phyloP scores from a whole-genome alignment of 1,140 invertebrate species.

The Drosophila sechellia region DNA sequence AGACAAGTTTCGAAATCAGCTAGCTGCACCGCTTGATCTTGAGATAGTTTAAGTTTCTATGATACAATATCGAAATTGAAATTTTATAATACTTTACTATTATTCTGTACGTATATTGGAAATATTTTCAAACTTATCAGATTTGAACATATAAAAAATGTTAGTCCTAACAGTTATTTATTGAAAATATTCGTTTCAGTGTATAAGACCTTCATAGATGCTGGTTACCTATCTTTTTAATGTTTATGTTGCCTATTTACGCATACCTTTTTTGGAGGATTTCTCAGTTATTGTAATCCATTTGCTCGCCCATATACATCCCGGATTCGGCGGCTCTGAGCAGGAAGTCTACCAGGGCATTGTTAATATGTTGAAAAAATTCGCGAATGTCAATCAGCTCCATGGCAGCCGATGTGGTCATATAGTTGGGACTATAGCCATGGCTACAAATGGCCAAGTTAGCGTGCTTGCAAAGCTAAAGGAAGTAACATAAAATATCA shows the following conservation, averaged over 20 bases:
- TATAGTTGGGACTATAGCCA: constrained; percentile 16
- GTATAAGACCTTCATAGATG: neutral
- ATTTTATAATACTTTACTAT: no score
- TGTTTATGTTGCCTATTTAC: neutral
- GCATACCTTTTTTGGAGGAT: neutral
- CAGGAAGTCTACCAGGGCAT: constrained; percentile 39
- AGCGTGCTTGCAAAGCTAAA: constrained; percentile 19
- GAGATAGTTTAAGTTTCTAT: no score
- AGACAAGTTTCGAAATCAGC: neutral
- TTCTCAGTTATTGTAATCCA: neutral
- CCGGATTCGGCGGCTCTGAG: constrained; percentile 10
- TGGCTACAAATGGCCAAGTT: constrained; percentile 24
- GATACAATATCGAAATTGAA: no score
- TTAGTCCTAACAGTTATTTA: no score
- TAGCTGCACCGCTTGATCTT: neutral
- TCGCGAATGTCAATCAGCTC: constrained; percentile 33
- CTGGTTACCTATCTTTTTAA: neutral
- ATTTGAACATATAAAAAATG: no score
- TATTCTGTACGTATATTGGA: no score
- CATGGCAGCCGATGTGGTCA: constrained; percentile 43
- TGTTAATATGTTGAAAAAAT: constrained; percentile 35
- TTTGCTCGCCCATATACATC: neutral
- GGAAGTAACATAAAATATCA: neutral
- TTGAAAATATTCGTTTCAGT: neutral
- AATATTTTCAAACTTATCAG: no score